These are phyloP conservation scores for Phyllostomus hastatus DNA, from an alignment of 2,113 vertebrate species.

Conservation along the genomic window DNA sequence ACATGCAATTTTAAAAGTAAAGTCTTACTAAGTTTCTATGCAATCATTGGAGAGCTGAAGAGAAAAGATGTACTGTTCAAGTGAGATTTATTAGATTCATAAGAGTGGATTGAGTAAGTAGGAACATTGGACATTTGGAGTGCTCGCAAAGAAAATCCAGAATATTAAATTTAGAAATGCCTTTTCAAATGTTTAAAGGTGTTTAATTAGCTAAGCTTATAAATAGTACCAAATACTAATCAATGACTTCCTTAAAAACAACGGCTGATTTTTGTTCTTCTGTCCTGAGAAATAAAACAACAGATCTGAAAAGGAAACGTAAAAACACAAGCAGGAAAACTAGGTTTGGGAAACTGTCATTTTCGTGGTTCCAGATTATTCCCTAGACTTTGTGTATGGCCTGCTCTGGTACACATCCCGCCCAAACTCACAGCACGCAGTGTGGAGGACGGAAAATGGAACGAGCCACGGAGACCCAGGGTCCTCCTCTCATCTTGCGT, in stretches of 20 bases:
- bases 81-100: neutral
- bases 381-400: neutral
- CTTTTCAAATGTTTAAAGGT: neutral
- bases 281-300: neutral
- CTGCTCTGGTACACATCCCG: neutral
- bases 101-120: neutral
- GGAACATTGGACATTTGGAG: neutral
- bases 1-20: neutral
- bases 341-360: neutral
- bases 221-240: neutral
- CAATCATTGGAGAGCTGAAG: neutral
- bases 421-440: neutral
- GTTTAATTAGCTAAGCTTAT: neutral
- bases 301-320: conserved; percentile 24
- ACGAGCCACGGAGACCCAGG: neutral
- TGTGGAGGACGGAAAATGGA: neutral
- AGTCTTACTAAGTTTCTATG: neutral
- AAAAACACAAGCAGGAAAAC: neutral
- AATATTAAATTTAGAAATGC: conserved; percentile 25
- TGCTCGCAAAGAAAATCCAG: neutral
- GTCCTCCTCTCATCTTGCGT: neutral
- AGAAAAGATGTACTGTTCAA: neutral
- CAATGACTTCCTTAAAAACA: neutral
- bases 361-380: neutral
- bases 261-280: neutral